These are phyloP conservation scores for Palythoa grandiflora DNA, from an alignment of 92 coral and sea anemone genomes.

Conservation along the genomic window DNA sequence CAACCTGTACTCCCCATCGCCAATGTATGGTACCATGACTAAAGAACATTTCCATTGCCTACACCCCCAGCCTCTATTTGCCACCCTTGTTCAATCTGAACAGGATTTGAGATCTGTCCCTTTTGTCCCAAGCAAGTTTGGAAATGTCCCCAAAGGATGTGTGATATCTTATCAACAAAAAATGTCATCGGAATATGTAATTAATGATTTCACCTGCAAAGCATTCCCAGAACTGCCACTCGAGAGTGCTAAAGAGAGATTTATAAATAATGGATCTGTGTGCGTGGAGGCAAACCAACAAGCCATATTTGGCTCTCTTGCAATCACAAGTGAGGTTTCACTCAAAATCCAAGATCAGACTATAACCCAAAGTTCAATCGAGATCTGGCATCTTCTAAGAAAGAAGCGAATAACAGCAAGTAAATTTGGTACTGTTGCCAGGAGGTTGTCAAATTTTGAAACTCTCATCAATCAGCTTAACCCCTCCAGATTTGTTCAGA, in stretches of 20 bases:
- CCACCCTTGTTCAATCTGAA: constrained; percentile 32
- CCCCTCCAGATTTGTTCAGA: constrained; percentile 45
- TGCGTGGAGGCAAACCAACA: not conserved
- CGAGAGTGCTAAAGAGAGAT: constrained; percentile 28
- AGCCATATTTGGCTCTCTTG: constrained; percentile 1
- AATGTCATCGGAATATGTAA: constrained; percentile 45
- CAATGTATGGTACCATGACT: constrained; percentile 41
- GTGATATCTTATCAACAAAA: constrained; percentile 61
- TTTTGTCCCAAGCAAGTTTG: constrained; percentile 58
- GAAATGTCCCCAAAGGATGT: constrained; percentile 56
- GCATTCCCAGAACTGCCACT: constrained; percentile 57
- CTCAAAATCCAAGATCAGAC: constrained; percentile 55
- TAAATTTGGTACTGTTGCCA: constrained; percentile 66
- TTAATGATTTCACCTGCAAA: constrained; percentile 61
- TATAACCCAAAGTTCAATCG: constrained; percentile 53
- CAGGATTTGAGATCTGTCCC: constrained; percentile 19
- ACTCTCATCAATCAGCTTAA: constrained; percentile 54
- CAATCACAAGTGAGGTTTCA: constrained; percentile 11
- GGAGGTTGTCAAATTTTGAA: constrained; percentile 59
- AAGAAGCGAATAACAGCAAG: constrained; percentile 71
- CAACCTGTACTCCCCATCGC: constrained; percentile 61
- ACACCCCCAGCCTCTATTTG: constrained; percentile 40
- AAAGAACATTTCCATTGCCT: constrained; percentile 42
- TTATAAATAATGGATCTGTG: constrained; percentile 1
- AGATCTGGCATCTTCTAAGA: constrained; percentile 63